These are phyloP conservation scores for Crocallis elinguaria DNA, from an alignment of 2,888 invertebrate species.

Conservation along the genomic window DNA sequence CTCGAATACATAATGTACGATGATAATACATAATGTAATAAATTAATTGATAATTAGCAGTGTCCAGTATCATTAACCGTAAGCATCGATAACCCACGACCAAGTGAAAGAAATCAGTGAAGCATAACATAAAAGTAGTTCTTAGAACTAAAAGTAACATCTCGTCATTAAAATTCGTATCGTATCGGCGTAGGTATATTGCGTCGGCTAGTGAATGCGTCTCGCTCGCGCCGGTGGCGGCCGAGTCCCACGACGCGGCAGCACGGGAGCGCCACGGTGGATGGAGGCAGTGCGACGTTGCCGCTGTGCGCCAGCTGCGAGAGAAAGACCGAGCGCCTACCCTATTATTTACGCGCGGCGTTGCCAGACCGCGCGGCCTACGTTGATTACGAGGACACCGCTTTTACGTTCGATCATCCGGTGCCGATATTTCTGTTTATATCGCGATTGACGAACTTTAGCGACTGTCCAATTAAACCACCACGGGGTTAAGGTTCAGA, in stretches of 20 bases:
- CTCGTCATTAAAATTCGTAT: constrained; percentile 61
- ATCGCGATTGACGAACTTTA: constrained; percentile 46
- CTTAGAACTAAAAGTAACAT: constrained; percentile 52
- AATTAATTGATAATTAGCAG: not conserved
- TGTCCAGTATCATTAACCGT: not conserved
- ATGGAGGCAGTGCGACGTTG: constrained; percentile 77
- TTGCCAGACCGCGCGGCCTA: constrained; percentile 80
- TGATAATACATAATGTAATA: constrained; percentile 24
- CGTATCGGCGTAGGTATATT: constrained; percentile 75
- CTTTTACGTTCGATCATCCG: constrained; percentile 83
- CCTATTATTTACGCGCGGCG: constrained; percentile 85
- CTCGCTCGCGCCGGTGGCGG: constrained; percentile 62
- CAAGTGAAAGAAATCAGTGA: constrained; percentile 27
- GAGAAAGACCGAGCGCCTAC: constrained; percentile 83
- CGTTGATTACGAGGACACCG: constrained; percentile 85
- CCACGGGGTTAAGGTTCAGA: constrained; percentile 31
- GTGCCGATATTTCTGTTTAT: constrained; percentile 61
- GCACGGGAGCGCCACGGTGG: constrained; percentile 54
- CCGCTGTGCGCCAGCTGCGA: constrained; percentile 82
- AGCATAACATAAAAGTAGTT: constrained; percentile 37
- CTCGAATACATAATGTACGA: constrained; percentile 29
- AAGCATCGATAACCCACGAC: not conserved
- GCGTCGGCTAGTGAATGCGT: constrained; percentile 67
- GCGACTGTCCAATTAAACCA: constrained; percentile 39
- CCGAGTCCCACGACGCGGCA: constrained; percentile 57